Conservation (phyloP, 2,113 vertebrate genomes). For the Lepus timidus region DNA sequence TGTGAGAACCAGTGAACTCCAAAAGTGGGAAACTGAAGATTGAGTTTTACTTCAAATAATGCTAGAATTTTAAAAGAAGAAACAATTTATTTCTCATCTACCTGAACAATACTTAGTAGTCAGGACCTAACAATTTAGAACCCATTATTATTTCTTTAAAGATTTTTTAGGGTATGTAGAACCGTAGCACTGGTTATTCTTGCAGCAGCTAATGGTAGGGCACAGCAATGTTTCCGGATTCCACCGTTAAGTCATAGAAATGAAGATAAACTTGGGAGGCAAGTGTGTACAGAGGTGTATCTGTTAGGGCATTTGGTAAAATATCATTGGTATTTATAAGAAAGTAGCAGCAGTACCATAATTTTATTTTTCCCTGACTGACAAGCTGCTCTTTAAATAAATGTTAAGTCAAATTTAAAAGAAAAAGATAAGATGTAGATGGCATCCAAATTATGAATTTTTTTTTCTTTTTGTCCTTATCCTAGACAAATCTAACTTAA, state of each 20-base stretch:
- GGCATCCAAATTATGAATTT: background rate
- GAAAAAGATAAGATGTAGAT: background rate
- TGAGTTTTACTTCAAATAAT: constrained; percentile 21
- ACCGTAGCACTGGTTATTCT: background rate
- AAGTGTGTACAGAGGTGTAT: background rate
- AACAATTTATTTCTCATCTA: constrained; percentile 1
- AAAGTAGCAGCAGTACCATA: background rate
- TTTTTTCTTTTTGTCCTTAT: background rate
- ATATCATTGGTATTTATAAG: background rate
- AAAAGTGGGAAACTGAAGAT: constrained; percentile 21
- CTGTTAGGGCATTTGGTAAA: background rate
- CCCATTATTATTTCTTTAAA: background rate
- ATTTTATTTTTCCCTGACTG: constrained; percentile 29
- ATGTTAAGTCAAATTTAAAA: background rate
- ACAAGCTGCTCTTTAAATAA: background rate
- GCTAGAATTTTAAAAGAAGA: background rate
- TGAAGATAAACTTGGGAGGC: background rate
- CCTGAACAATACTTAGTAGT: background rate
- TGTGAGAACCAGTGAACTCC: constrained; percentile 61
- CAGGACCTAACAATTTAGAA: constrained; percentile 4
- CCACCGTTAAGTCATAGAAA: background rate
- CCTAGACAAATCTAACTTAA: background rate
- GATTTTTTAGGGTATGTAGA: background rate
- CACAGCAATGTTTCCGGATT: background rate
- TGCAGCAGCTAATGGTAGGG: background rate